Evolutionary conservation across 2,888 invertebrate species (phyloP), one percentile per base, ranked within the genome.

Genomic region (Drosophila cognata): DNA sequence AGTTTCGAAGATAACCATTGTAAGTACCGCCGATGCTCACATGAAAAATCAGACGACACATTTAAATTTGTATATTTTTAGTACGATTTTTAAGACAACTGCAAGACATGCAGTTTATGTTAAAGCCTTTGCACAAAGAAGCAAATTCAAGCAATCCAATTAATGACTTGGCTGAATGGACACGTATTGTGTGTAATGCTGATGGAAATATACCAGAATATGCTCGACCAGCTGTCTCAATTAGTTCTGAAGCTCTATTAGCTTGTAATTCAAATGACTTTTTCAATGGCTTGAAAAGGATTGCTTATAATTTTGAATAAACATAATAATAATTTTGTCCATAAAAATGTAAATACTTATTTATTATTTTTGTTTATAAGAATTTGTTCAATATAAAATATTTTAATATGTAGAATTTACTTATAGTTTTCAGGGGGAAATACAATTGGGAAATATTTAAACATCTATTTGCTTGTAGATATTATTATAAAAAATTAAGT

Each of bases 31-130:
- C 21, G 13, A 21, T 16, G 43, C 21, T 43, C 6, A 13, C 21
- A 43, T 46, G 21, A 21, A 50, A 31, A 51, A 51, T n/a, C 4
- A 10, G 28, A 11, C 16, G 38, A 56, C 28, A 18, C 8, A 56
- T n/a, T n/a, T 2, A 25, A 35, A 28, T 10, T 31, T n/a, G 2
- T 41, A 56, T 55, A 50, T 57, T 79, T 82, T 16, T 50, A 92
- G 92, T 80, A 41, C 86, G 85, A 31, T 91, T 91, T 60, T 77
- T 92, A 28, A 71, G 71, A n/a, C 92, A 91, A 56, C 67, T 92
- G n/a, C 79, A 86, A 50, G 89, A 82, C n/a, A 89, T 91, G 13
- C 92, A 92, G 46, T 85, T 91, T 29, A 88, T 92, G 84, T 79
- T 90, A 0, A 91, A 88, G 36, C 82, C 82, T 4, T 62, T 92